Evolutionary conservation across 2,888 invertebrate species (phyloP).

Genomic region (Doris montereyensis): DNA sequence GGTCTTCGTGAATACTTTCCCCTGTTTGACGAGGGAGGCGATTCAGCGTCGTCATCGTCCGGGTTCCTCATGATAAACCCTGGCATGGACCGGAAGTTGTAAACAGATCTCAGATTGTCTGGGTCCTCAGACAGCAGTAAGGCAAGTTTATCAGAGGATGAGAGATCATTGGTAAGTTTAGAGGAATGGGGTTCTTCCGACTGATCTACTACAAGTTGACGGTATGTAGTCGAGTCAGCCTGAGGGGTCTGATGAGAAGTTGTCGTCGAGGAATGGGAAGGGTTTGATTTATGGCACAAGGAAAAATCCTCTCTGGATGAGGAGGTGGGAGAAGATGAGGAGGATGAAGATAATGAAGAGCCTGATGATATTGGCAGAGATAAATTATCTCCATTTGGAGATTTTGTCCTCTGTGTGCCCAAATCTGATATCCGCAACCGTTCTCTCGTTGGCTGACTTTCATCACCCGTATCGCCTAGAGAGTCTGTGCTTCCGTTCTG

Average conservation of each 20-base stretch:
- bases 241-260: too few relatives aligned
- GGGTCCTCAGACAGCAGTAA: conserved; percentile 38
- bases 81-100: conserved; percentile 41
- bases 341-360: not conserved
- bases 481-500: too few relatives aligned
- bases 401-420: too few relatives aligned
- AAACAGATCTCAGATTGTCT: conserved; percentile 12
- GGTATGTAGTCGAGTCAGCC: too few relatives aligned
- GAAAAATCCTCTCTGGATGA: not conserved
- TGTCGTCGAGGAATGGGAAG: too few relatives aligned
- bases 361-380: not conserved
- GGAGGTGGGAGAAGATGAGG: not conserved
- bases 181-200: not conserved
- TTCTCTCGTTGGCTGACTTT: too few relatives aligned
- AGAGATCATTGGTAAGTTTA: conserved; percentile 1
- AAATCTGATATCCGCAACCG: too few relatives aligned
- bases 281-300: not conserved
- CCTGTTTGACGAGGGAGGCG: conserved; percentile 1
- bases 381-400: too few relatives aligned
- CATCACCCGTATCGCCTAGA: too few relatives aligned
- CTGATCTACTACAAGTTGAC: too few relatives aligned
- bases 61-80: conserved; percentile 42
- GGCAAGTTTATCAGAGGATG: conserved; percentile 32
- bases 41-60: conserved; percentile 15
- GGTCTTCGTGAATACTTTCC: too few relatives aligned